Conservation (phyloP, 2,888 invertebrate genomes). For the Lepidocyrtinus sp. region DNA sequence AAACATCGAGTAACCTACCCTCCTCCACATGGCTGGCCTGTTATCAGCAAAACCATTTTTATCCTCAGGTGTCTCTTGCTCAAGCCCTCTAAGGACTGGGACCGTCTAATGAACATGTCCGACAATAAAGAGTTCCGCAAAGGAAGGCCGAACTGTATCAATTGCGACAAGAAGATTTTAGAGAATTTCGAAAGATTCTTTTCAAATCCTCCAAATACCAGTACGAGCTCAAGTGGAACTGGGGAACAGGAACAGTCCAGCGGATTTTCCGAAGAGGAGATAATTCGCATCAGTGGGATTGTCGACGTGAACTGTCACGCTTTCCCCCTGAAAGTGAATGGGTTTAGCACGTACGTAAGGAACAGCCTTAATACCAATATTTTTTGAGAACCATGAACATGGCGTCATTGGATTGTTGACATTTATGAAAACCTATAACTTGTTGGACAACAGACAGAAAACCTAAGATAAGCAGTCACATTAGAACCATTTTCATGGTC, state of each 20-base stretch:
- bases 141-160: slow-evolving; percentile 57
- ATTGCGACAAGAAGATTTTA: slow-evolving; percentile 58
- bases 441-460: too few relatives aligned
- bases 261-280: slow-evolving; percentile 42
- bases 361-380: too few relatives aligned
- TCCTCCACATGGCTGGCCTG: slow-evolving; percentile 50
- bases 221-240: background rate
- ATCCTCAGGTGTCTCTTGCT: slow-evolving; percentile 61
- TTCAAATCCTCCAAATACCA: background rate
- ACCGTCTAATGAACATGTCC: slow-evolving; percentile 60
- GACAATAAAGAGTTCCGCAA: slow-evolving; percentile 53
- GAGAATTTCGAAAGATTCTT: slow-evolving; percentile 59
- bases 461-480: too few relatives aligned
- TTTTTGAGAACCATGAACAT: too few relatives aligned
- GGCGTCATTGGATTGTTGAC: too few relatives aligned
- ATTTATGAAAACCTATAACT: too few relatives aligned
- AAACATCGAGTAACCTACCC: slow-evolving; percentile 58
- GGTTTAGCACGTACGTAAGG: slow-evolving; percentile 39
- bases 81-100: slow-evolving; percentile 48
- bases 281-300: slow-evolving; percentile 62
- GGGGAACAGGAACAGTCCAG: background rate
- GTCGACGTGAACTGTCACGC: slow-evolving; percentile 65
- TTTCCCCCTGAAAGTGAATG: slow-evolving; percentile 59
- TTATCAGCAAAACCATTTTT: slow-evolving; percentile 59
- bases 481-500: too few relatives aligned